A percentile compares a stretch with the other conserved stretches of the same genome.
phyloP scores from a whole-genome alignment of 2,797 vertebrate genomes.

The Sebastes nivosus region DNA sequence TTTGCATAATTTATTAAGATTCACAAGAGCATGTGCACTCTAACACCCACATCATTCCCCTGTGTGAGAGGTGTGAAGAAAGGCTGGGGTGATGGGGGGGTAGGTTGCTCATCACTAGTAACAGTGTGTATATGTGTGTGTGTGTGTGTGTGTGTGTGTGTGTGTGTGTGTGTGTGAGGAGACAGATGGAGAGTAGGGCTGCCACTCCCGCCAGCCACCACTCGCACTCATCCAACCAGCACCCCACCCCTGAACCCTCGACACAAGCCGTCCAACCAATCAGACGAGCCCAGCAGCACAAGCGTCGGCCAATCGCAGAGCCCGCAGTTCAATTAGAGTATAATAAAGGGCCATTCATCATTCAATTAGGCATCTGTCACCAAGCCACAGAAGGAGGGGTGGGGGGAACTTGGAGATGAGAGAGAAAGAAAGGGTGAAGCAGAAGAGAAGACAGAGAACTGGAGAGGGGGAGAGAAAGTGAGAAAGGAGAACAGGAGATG shows the following conservation, averaged over 20 bases:
- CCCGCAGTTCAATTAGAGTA: slow-evolving; percentile 94
- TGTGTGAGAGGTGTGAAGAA: slow-evolving; percentile 80
- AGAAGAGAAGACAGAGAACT: slow-evolving; percentile 67
- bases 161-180: slow-evolving; percentile 75
- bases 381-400: slow-evolving; percentile 86
- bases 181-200: slow-evolving; percentile 94
- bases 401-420: slow-evolving; percentile 71
- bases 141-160: slow-evolving; percentile 28
- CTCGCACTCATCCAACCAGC: slow-evolving; percentile 59
- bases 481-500: not conserved
- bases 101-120: slow-evolving; percentile 37
- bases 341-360: slow-evolving; percentile 99
- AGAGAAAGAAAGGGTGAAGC: slow-evolving; percentile 73
- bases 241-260: slow-evolving; percentile 79
- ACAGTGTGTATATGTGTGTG: slow-evolving; percentile 10
- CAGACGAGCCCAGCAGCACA: slow-evolving; percentile 73
- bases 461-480: slow-evolving; percentile 46
- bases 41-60: slow-evolving; percentile 55
- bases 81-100: slow-evolving; percentile 81
- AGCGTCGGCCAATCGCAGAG: slow-evolving; percentile 88
- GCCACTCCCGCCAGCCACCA: slow-evolving; percentile 87
- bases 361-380: slow-evolving; percentile 99
- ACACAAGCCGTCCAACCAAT: slow-evolving; percentile 77
- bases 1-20: slow-evolving; percentile 96
- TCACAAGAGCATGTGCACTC: slow-evolving; percentile 67